A percentile compares a stretch with the other conserved stretches of the same genome.
Evolutionary conservation across 2,113 vertebrate species (phyloP).

Genomic region (Capra hircus): DNA sequence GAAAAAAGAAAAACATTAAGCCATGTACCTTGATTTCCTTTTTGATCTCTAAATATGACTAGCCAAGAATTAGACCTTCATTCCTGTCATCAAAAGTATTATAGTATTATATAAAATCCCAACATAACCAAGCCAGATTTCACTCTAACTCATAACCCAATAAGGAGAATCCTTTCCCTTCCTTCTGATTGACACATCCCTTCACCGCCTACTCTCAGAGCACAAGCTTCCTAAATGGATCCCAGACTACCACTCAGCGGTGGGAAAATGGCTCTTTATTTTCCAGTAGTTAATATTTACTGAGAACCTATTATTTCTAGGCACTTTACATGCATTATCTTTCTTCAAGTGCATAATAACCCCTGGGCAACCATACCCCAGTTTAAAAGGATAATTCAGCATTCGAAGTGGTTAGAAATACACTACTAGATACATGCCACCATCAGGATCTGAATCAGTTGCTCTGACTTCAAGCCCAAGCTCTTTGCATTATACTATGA

Average conservation of each 20-base stretch:
- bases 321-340: not conserved
- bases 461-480: not conserved
- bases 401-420: not conserved
- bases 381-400: not conserved
- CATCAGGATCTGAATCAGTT: not conserved
- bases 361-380: not conserved
- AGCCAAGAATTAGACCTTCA: not conserved
- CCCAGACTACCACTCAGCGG: not conserved
- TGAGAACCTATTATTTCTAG: not conserved
- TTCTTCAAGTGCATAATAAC: not conserved
- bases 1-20: not conserved
- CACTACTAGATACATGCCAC: not conserved
- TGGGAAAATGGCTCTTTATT: not conserved
- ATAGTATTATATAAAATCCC: not conserved
- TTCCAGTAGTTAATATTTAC: not conserved
- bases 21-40: not conserved
- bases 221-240: not conserved
- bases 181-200: not conserved
- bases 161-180: not conserved
- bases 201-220: not conserved
- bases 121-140: not conserved
- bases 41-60: not conserved
- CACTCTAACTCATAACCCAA: not conserved
- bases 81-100: not conserved
- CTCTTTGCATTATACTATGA: not conserved